Conservation (phyloP, 1,140 invertebrate genomes). For the Macrotrachela quadricornifera region DNA sequence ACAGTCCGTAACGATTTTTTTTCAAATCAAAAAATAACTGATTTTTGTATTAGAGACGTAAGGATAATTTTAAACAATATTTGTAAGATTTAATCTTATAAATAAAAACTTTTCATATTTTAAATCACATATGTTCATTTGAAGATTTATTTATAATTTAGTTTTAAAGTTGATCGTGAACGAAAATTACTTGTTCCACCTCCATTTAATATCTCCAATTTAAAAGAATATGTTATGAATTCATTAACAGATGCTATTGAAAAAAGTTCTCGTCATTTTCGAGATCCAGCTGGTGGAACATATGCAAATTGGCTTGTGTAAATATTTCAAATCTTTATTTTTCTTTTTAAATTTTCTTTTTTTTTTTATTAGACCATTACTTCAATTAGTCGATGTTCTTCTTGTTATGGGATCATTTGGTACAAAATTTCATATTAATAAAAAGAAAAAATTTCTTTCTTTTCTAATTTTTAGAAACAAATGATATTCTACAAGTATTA, state of each 20-base stretch:
- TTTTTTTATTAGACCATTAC: slow-evolving; percentile 48
- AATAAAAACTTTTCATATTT: too few relatives aligned
- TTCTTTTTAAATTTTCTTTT: not conserved
- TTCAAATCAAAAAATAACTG: too few relatives aligned
- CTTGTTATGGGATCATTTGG: slow-evolving; percentile 61
- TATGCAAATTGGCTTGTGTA: slow-evolving; percentile 94
- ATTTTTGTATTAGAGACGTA: too few relatives aligned
- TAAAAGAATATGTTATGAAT: slow-evolving; percentile 79
- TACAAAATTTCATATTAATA: too few relatives aligned
- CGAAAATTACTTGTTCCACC: slow-evolving; percentile 32
- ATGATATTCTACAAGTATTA: slow-evolving; percentile 65
- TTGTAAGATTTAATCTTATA: too few relatives aligned
- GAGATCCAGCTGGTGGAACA: slow-evolving; percentile 89
- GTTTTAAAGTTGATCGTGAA: not conserved
- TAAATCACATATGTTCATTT: too few relatives aligned
- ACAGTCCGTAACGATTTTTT: too few relatives aligned
- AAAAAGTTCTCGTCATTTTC: slow-evolving; percentile 68
- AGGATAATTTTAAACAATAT: too few relatives aligned
- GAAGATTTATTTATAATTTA: too few relatives aligned
- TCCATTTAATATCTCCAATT: slow-evolving; percentile 69
- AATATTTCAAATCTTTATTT: too few relatives aligned
- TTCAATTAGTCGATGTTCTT: slow-evolving; percentile 79
- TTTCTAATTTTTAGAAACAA: not conserved
- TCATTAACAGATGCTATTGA: slow-evolving; percentile 75
- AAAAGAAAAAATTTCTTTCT: too few relatives aligned